These are phyloP conservation scores for Channa striata DNA, from an alignment of 2,797 vertebrate genomes.

Conservation along the genomic window DNA sequence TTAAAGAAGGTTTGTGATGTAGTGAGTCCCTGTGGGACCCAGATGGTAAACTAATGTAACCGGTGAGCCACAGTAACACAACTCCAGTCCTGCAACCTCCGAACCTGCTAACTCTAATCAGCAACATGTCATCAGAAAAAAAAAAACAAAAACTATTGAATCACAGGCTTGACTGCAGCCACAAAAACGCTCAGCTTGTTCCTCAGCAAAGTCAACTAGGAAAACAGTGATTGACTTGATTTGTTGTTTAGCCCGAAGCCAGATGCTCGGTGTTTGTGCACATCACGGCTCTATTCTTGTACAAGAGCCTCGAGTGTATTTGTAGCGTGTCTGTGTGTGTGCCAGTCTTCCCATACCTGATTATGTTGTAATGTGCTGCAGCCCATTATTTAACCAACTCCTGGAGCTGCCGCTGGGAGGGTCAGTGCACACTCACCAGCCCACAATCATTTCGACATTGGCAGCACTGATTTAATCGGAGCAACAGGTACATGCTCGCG, in stretches of 20 bases:
- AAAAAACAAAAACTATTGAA: neutral
- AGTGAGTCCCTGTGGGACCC: neutral
- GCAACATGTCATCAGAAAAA: neutral
- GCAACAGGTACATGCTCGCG: neutral
- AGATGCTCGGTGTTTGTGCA: slow-evolving; percentile 8
- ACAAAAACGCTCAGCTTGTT: neutral
- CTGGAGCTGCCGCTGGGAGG: neutral
- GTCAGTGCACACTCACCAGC: neutral
- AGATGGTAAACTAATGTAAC: neutral
- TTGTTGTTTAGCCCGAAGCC: neutral
- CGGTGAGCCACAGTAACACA: too few relatives aligned
- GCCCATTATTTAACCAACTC: slow-evolving; percentile 8
- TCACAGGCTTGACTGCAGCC: slow-evolving; percentile 1
- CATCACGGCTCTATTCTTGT: neutral
- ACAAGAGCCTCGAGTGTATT: neutral
- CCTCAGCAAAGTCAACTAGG: neutral
- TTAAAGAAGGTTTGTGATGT: neutral
- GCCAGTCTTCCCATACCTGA: neutral
- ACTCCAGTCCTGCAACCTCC: too few relatives aligned
- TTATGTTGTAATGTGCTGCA: neutral
- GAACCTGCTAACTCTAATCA: neutral
- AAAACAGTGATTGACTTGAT: neutral
- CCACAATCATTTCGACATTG: neutral
- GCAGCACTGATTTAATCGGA: neutral
- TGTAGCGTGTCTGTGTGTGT: neutral